Base-by-base conservation (phyloP, 2,113 vertebrate genomes). In the Addax nasomaculatus region DNA sequence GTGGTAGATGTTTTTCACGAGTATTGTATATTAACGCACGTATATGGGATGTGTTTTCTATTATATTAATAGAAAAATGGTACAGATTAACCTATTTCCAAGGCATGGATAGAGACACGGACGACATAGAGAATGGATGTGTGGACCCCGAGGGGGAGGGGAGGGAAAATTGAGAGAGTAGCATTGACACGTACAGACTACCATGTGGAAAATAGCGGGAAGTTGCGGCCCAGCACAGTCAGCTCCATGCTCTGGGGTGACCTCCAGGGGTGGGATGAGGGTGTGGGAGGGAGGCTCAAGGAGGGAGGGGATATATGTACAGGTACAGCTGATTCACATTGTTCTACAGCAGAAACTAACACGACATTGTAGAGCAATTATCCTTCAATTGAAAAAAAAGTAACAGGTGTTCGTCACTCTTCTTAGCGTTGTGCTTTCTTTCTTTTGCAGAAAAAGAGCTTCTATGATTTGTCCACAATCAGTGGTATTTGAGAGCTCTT, bases 131-230 rank as follows among this genome's bases (percentile, higher is more conserved):
- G 67, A 25, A 73, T 3, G 1, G 36, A 25, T 12, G 2, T 73
- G 67, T 73, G 67, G 67, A 23, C 21, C 0, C 36, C 1, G 5
- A 13, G 36, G 67, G 19, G 10, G 9, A 25, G 67, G 21, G 67
- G 36, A 39, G 36, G 21, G 36, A 5, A 6, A 13, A 39, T 0
- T 13, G 67, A 73, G 67, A 25, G 11, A 73, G 67, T 0, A 25
- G 67, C 21, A 0, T 13, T 73, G n/a, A 39, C n/a, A 3, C 4
- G 17, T 5, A 10, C 19, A 70, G n/a, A 39, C 5, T 17, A 43
- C 67, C 36, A 39, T 2, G 36, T 73, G 67, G 67, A 13, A 39
- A 39, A 39, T 1, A 25, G 67, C 5, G 1, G 36, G 67, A 39
- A 13, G 36, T 2, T 12, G 67, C 5, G 4, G n/a, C 23, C 19